Evolutionary conservation across 2,888 invertebrate species (phyloP).

Genomic region (Pemphredon lugubris): DNA sequence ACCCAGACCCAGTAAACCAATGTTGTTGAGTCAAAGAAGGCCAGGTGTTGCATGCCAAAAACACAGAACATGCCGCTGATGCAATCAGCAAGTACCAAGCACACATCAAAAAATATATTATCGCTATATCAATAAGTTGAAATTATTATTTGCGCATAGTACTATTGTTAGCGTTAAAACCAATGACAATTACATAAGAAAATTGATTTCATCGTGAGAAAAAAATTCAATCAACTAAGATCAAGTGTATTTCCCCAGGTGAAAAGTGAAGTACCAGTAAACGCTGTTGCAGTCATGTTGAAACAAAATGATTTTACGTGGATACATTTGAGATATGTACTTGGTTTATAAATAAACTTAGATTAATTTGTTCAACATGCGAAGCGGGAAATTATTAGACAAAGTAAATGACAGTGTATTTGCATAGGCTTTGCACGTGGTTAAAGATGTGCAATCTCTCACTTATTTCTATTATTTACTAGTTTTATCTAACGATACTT

Average conservation of each 20-base stretch:
- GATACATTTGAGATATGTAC: slow-evolving; percentile 63
- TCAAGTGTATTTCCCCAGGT: too few relatives aligned
- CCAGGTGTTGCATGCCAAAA: slow-evolving; percentile 80
- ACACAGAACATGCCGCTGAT: slow-evolving; percentile 81
- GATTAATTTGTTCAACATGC: slow-evolving; percentile 69
- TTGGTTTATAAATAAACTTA: slow-evolving; percentile 68
- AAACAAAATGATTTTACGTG: too few relatives aligned
- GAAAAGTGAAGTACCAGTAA: too few relatives aligned
- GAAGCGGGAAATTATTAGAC: slow-evolving; percentile 66
- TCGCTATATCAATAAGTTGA: slow-evolving; percentile 6
- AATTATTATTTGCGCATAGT: neutral
- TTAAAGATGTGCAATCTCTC: slow-evolving; percentile 38
- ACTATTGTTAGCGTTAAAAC: neutral
- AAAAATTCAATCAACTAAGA: too few relatives aligned
- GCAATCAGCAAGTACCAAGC: slow-evolving; percentile 78
- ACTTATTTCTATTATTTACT: slow-evolving; percentile 24
- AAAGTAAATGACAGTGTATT: slow-evolving; percentile 47
- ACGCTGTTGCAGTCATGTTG: too few relatives aligned
- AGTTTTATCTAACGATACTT: slow-evolving; percentile 34
- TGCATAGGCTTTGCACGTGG: slow-evolving; percentile 39
- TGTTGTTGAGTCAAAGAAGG: slow-evolving; percentile 75
- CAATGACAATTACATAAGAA: neutral
- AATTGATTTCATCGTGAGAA: too few relatives aligned
- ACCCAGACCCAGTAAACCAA: slow-evolving; percentile 75
- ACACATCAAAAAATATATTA: slow-evolving; percentile 68